phyloP scores from a whole-genome alignment of 2,797 vertebrate species.

The Graptemys geographica region DNA sequence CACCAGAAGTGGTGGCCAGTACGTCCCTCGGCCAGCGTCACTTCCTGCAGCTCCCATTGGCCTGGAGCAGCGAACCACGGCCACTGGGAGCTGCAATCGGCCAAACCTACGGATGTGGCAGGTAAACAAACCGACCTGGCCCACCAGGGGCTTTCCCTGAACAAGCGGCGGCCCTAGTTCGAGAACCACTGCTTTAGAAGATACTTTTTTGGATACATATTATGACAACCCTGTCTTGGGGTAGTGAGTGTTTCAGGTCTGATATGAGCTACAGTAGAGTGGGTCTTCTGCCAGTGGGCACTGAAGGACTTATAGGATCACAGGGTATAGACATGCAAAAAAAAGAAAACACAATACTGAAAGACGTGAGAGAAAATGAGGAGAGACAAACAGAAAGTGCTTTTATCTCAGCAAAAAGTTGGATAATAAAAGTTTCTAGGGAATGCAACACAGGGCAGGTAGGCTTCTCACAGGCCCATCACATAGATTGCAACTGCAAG shows the following conservation, averaged over 20 bases:
- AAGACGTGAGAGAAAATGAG: slow-evolving; percentile 32
- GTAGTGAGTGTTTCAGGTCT: neutral
- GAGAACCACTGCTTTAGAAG: too few relatives aligned
- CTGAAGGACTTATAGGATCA: neutral
- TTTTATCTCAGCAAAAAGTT: neutral
- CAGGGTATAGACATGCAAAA: neutral
- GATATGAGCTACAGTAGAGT: neutral
- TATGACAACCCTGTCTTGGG: neutral
- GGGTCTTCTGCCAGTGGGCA: neutral
- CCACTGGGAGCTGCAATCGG: too few relatives aligned
- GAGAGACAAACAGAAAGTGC: too few relatives aligned
- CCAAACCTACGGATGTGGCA: too few relatives aligned
- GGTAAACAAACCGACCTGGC: too few relatives aligned
- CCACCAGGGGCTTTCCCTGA: too few relatives aligned
- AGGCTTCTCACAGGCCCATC: slow-evolving; percentile 50
- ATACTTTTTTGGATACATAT: neutral
- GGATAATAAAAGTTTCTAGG: slow-evolving; percentile 9
- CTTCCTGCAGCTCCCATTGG: too few relatives aligned
- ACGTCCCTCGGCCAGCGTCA: too few relatives aligned
- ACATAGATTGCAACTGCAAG: slow-evolving; percentile 62
- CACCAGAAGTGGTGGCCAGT: too few relatives aligned
- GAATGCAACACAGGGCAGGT: slow-evolving; percentile 59
- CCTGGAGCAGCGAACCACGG: too few relatives aligned
- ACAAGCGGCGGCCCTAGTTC: too few relatives aligned
- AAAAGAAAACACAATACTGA: neutral